A percentile compares a stretch with the other conserved stretches of the same genome.
phyloP scores from a whole-genome alignment of 2,113 vertebrate genomes.

The Poeciliopsis turrubarensis region DNA sequence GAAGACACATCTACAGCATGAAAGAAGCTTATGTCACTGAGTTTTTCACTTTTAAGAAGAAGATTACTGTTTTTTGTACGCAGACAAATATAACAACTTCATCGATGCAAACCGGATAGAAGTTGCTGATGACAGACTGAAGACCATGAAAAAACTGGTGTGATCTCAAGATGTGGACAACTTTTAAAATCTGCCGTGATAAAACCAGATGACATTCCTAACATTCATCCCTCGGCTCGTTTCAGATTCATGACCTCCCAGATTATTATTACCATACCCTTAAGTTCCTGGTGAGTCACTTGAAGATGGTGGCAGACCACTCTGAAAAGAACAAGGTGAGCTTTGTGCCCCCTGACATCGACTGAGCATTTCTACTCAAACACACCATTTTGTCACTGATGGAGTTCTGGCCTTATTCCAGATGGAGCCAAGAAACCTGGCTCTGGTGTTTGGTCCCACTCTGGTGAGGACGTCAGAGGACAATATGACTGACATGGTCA shows the following conservation, averaged over 20 bases:
- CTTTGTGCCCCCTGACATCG: neutral
- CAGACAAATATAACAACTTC: conserved; percentile 94
- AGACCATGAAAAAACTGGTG: conserved; percentile 92
- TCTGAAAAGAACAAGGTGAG: conserved; percentile 93
- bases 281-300: conserved; percentile 90
- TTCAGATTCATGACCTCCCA: conserved; percentile 90
- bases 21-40: no score
- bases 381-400: neutral
- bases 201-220: neutral
- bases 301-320: conserved; percentile 93
- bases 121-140: conserved; percentile 88
- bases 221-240: neutral
- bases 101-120: conserved; percentile 94
- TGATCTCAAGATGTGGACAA: neutral
- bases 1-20: no score
- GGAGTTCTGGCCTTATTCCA: conserved; percentile 46
- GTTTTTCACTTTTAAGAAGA: no score
- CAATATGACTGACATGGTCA: conserved; percentile 99
- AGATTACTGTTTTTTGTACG: neutral
- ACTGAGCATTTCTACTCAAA: neutral
- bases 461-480: conserved; percentile 94
- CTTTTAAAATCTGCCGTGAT: neutral
- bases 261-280: conserved; percentile 92
- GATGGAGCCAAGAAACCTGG: conserved; percentile 98
- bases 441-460: conserved; percentile 95